A percentile compares a stretch with the other conserved stretches of the same genome.
Evolutionary conservation across 1,140 invertebrate species (phyloP).

Genomic region (Bicyclus anynana): DNA sequence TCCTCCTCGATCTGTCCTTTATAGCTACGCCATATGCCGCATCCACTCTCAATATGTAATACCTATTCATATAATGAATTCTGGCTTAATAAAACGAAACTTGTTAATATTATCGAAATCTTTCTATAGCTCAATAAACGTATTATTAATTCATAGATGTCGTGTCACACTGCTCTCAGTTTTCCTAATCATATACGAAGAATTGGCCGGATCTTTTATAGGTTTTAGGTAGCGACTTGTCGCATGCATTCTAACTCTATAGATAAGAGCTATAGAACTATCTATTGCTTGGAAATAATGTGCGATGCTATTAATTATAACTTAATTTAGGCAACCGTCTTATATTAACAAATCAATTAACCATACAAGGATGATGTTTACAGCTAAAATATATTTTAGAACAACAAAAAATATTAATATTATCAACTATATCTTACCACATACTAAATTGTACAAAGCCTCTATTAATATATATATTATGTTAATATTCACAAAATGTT

Average conservation of each 20-base stretch:
- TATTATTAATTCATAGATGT: not conserved
- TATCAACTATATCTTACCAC: not conserved
- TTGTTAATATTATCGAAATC: not conserved
- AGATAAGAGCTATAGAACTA: too few relatives aligned
- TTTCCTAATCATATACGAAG: too few relatives aligned
- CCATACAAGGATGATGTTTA: not conserved
- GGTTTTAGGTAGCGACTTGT: too few relatives aligned
- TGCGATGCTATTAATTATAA: too few relatives aligned
- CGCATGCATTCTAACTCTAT: too few relatives aligned
- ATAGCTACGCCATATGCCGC: constrained; percentile 9
- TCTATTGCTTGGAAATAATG: too few relatives aligned
- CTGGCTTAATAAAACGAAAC: constrained; percentile 17
- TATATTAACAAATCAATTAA: not conserved
- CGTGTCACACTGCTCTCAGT: too few relatives aligned
- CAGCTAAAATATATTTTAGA: not conserved
- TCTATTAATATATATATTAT: not conserved
- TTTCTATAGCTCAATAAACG: not conserved
- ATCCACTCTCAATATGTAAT: constrained; percentile 20
- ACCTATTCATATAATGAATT: not conserved
- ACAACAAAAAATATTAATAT: not conserved
- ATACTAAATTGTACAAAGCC: not conserved
- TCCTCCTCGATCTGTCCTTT: not conserved
- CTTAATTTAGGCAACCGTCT: too few relatives aligned
- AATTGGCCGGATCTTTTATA: too few relatives aligned
- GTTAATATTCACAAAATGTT: not conserved